These are phyloP conservation scores for Oscheius sp. DNA, from an alignment of 2,888 invertebrate species.

Conservation along the genomic window DNA sequence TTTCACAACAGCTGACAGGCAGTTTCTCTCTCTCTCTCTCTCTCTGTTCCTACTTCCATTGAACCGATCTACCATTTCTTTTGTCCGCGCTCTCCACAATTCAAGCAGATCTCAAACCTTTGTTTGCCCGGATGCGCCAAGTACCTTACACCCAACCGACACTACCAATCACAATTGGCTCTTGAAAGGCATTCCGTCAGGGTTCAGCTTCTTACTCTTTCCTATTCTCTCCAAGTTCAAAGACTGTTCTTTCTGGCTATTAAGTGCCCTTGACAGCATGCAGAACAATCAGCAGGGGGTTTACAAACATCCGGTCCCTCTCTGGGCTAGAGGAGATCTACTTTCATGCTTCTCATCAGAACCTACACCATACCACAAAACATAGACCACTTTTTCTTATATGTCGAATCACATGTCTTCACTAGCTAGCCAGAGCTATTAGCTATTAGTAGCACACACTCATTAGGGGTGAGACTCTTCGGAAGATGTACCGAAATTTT, in stretches of 20 bases:
- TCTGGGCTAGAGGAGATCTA: neutral
- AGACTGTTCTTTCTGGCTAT: neutral
- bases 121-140: conserved; percentile 30
- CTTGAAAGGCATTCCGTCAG: neutral
- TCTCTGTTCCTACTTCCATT: too few relatives aligned
- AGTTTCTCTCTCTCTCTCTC: neutral
- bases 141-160: conserved; percentile 24
- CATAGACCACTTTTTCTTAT: too few relatives aligned
- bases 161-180: conserved; percentile 29
- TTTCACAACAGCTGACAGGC: neutral
- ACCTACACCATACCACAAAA: too few relatives aligned
- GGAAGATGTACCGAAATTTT: too few relatives aligned
- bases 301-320: neutral
- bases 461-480: too few relatives aligned
- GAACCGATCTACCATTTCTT: too few relatives aligned
- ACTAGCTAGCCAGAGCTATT: too few relatives aligned
- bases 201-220: neutral
- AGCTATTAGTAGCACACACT: too few relatives aligned
- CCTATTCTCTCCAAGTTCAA: neutral
- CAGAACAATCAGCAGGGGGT: too few relatives aligned
- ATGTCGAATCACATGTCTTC: too few relatives aligned
- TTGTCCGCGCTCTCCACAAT: neutral
- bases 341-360: too few relatives aligned
- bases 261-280: too few relatives aligned
- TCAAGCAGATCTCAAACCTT: conserved; percentile 20